Conservation (phyloP, 2,113 vertebrate species). For the Alethe diademata region DNA sequence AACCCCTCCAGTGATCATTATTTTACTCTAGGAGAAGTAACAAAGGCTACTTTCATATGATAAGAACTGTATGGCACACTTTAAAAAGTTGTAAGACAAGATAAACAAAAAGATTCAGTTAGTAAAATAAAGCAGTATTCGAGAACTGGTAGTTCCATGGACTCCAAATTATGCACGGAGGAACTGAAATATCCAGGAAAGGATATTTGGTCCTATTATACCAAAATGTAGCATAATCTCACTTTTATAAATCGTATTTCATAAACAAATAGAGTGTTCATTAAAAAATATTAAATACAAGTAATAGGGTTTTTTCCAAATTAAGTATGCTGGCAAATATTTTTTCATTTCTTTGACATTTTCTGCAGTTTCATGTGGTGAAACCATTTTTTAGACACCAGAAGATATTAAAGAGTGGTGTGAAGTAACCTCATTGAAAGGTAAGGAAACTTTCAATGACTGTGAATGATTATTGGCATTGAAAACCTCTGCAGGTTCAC, state of each 20-base stretch:
- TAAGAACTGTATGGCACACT: neutral
- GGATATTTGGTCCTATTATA: neutral
- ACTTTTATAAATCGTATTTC: neutral
- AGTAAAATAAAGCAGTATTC: neutral
- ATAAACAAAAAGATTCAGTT: neutral
- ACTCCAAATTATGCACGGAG: neutral
- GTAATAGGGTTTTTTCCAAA: neutral
- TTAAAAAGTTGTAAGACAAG: neutral
- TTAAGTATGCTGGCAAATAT: neutral
- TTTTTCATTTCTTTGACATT: neutral
- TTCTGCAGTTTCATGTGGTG: neutral
- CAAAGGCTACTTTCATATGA: neutral
- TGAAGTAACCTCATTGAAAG: neutral
- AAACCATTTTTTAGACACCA: neutral
- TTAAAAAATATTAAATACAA: neutral
- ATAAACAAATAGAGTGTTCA: neutral
- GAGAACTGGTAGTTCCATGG: neutral
- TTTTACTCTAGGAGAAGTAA: neutral
- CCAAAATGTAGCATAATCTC: neutral
- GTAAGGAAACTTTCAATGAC: neutral
- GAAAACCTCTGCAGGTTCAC: neutral
- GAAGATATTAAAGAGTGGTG: neutral
- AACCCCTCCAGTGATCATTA: neutral
- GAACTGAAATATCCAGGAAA: neutral
- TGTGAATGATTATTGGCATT: neutral